A percentile compares a stretch with the other conserved stretches of the same genome.
Evolutionary conservation across 2,888 invertebrate species (phyloP).

Genomic region (Cinara cedri): DNA sequence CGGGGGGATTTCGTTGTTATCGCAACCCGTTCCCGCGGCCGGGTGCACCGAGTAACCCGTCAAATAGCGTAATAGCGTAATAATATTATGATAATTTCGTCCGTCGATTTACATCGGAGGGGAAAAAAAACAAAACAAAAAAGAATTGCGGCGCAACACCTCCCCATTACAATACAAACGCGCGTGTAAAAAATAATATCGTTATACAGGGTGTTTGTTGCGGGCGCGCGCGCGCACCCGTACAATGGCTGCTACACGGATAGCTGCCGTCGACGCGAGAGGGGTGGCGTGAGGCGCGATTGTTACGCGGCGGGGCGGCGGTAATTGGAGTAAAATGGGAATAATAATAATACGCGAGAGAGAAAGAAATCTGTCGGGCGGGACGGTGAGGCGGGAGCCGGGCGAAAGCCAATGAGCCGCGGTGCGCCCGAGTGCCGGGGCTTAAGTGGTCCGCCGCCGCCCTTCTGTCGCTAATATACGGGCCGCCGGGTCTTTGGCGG

Average conservation of each 20-base stretch:
- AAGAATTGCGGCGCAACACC: slow-evolving; percentile 7
- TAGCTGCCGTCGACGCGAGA: neutral
- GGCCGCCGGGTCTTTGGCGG: slow-evolving; percentile 3
- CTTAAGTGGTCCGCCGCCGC: slow-evolving; percentile 48
- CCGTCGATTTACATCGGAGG: slow-evolving; percentile 43
- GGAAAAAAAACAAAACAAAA: slow-evolving; percentile 10
- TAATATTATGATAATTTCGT: too few species aligned
- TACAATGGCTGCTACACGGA: slow-evolving; percentile 45
- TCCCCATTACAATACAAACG: neutral
- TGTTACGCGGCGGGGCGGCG: slow-evolving; percentile 2
- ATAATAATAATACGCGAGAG: neutral
- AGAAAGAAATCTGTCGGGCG: slow-evolving; percentile 49
- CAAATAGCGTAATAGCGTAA: neutral
- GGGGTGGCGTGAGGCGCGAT: slow-evolving; percentile 11
- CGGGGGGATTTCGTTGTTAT: neutral
- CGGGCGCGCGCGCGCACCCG: neutral
- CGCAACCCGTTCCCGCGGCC: neutral
- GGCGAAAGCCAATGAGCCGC: slow-evolving; percentile 56
- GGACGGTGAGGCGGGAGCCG: slow-evolving; percentile 3
- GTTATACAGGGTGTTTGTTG: slow-evolving; percentile 14
- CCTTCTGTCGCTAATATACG: slow-evolving; percentile 30
- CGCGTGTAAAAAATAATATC: neutral
- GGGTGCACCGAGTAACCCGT: slow-evolving; percentile 17
- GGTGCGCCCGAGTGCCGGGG: slow-evolving; percentile 19
- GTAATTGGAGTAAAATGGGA: slow-evolving; percentile 57